Conservation (phyloP, 2,113 vertebrate genomes). For the Hydrolagus affinis region DNA sequence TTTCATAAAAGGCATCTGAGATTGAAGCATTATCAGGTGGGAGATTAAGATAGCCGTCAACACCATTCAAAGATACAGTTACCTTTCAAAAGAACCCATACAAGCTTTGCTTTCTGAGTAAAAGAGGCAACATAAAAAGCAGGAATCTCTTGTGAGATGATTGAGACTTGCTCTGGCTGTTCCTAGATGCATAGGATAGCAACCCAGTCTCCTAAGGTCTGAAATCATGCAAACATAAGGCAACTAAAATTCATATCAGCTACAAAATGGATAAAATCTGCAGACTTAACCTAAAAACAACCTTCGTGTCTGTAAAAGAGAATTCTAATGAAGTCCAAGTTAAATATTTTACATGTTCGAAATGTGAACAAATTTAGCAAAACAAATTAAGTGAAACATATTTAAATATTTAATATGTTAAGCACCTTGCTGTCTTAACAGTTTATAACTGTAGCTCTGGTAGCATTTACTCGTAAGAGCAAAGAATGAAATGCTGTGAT, state of each 20-base stretch:
- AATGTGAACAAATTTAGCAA: not conserved
- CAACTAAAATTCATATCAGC: slow-evolving; percentile 92
- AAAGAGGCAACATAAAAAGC: slow-evolving; percentile 58
- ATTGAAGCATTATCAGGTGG: slow-evolving; percentile 52
- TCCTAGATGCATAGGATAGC: slow-evolving; percentile 57
- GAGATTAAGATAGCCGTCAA: slow-evolving; percentile 53
- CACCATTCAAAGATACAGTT: slow-evolving; percentile 61
- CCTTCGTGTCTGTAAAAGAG: not conserved
- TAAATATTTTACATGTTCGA: not conserved
- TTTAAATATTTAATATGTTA: slow-evolving; percentile 22
- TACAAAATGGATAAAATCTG: slow-evolving; percentile 46
- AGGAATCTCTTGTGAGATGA: slow-evolving; percentile 59
- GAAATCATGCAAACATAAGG: slow-evolving; percentile 66
- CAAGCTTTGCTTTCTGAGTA: slow-evolving; percentile 61
- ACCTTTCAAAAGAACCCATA: slow-evolving; percentile 63
- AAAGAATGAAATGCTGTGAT: slow-evolving; percentile 16
- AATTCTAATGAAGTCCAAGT: not conserved
- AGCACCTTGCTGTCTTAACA: not conserved
- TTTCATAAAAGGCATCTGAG: slow-evolving; percentile 48
- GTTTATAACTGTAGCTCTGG: not conserved
- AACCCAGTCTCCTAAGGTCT: slow-evolving; percentile 67
- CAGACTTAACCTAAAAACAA: slow-evolving; percentile 6
- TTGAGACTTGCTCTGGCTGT: slow-evolving; percentile 50
- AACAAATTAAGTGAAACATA: not conserved
- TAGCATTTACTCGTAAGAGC: not conserved